Evolutionary conservation across 2,888 invertebrate species (phyloP), one percentile per base, ranked within the genome.

Genomic region (Euproctis similis): DNA sequence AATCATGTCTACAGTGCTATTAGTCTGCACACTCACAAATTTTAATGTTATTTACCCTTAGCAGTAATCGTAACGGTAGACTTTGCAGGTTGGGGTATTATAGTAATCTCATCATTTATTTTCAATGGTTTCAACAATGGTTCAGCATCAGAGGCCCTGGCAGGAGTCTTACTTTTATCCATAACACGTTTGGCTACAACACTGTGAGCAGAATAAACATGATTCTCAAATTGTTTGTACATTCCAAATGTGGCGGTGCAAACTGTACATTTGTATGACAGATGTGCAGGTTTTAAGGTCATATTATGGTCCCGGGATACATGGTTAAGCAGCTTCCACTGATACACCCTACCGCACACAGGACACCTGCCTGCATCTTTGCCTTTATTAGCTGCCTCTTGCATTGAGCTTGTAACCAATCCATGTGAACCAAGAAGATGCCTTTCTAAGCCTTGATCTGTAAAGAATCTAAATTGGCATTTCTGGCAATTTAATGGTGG

Each of bases 401-500:
- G 95, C 95, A 97, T 95, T 55, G 96, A 96, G 47, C 95, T 95
- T 29, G 97, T 97, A 26, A 97, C 97, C 48, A 97, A 87, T 24
- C 96, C 96, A 70, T 97, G 97, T 23, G 95, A 94, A 46, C 97
- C 97, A 41, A 97, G 87, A 63, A 97, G 87, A 87, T 98, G 98
- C 59, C 98, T 89, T 72, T 97, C 96, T 35, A 98, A 84, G 18
- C 98, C 98, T 78, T 97, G 93, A 80, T 97, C 97, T 26, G 97
- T 97, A 84, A 98, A 98, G 86, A 98, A 98, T 59, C 96, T 63
- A 73, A 94, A 95, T 80, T 96, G 95, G 81, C 97, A 97, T 74
- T 96, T 96, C 78, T 96, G 96, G 76, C 97, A 97, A 84, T 95
- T 96, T 47, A 97, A 86, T 29, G 97, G 97, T 44, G 97, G 96